These are phyloP conservation scores for Scaptomyza montana DNA, from an alignment of 1,140 invertebrate species.

Conservation along the genomic window DNA sequence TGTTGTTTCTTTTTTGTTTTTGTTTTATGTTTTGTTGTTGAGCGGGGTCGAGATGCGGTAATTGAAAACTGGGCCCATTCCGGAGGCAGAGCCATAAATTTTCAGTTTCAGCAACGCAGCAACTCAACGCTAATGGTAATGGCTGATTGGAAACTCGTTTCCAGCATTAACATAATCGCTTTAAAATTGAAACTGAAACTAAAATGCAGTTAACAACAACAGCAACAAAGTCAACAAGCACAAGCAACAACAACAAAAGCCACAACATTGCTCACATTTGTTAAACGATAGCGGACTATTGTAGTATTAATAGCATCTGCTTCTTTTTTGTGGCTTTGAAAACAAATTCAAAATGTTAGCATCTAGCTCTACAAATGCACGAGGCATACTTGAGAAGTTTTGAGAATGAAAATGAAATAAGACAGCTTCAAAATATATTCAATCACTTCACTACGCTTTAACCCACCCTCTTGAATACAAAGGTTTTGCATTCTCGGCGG, in stretches of 20 bases:
- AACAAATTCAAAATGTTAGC: conserved; percentile 19
- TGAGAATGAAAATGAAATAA: too few species aligned
- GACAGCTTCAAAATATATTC: too few species aligned
- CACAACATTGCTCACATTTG: conserved; percentile 33
- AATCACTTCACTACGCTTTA: not conserved
- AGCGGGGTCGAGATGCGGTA: conserved; percentile 58
- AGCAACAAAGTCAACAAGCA: conserved; percentile 3
- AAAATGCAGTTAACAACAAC: conserved; percentile 72
- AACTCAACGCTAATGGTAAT: conserved; percentile 73
- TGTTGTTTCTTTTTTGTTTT: too few species aligned
- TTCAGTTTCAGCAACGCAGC: conserved; percentile 50
- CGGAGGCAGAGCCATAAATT: conserved; percentile 53
- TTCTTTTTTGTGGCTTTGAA: not conserved
- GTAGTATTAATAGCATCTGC: conserved; percentile 16
- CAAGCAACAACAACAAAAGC: conserved; percentile 7
- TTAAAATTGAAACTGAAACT: conserved; percentile 78
- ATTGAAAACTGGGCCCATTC: conserved; percentile 64
- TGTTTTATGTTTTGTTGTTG: not conserved
- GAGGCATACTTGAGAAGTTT: conserved; percentile 10
- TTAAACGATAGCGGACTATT: conserved; percentile 38
- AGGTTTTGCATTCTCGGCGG: conserved; percentile 62
- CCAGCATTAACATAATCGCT: conserved; percentile 76
- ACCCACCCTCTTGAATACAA: conserved; percentile 12
- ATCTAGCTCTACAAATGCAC: conserved; percentile 1
- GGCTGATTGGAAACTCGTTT: conserved; percentile 78